A percentile compares a stretch with the other conserved stretches of the same genome.
These are phyloP conservation scores for Latrodectus geometricus DNA, from an alignment of 1,140 invertebrate species.

Conservation along the genomic window DNA sequence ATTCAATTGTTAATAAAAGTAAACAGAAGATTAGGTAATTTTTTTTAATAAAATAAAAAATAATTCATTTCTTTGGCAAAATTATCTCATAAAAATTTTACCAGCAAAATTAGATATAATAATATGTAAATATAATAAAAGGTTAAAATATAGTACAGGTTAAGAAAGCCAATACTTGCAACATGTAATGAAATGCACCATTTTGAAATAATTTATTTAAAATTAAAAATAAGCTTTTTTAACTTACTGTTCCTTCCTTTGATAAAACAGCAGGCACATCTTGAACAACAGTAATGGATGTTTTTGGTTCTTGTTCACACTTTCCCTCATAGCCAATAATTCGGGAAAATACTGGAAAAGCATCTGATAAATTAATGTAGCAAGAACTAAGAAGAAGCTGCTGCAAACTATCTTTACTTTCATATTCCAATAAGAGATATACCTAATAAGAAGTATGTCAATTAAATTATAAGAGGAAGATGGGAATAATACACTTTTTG, in stretches of 20 bases:
- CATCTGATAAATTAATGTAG: constrained; percentile 6
- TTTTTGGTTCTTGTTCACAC: constrained; percentile 1
- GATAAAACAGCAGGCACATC: neutral
- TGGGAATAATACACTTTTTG: neutral
- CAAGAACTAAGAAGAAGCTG: constrained; percentile 1
- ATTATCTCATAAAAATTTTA: neutral
- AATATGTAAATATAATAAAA: neutral
- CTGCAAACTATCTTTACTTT: constrained; percentile 1
- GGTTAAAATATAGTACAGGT: neutral
- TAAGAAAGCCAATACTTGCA: too few relatives aligned
- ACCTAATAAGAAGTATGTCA: constrained; percentile 15
- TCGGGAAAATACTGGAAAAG: constrained; percentile 10
- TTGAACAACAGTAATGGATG: neutral
- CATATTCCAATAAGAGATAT: constrained; percentile 24
- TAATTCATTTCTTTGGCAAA: neutral
- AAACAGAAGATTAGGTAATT: too few relatives aligned
- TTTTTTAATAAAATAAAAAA: neutral
- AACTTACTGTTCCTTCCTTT: constrained; percentile 15
- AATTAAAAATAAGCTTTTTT: neutral
- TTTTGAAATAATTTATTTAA: neutral
- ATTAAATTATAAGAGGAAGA: neutral
- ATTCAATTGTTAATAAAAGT: too few relatives aligned
- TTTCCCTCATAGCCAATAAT: constrained; percentile 19
- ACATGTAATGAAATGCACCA: neutral
- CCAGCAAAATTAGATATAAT: neutral